phyloP scores from a whole-genome alignment of 2,113 vertebrate species.

The Laticauda colubrina region DNA sequence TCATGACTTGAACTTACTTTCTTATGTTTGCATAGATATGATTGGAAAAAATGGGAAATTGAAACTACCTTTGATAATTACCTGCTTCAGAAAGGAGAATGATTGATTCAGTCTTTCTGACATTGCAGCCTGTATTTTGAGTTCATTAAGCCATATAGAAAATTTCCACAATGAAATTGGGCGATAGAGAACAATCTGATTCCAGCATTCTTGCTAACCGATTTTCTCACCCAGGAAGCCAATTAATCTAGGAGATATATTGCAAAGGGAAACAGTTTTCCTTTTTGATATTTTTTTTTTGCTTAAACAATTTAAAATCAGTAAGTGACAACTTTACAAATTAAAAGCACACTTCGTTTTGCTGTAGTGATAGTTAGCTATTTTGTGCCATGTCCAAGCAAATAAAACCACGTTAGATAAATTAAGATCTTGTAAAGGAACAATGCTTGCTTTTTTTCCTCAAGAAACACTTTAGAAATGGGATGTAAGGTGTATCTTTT shows the following conservation, averaged over 20 bases:
- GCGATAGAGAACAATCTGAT: neutral
- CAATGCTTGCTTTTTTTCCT: neutral
- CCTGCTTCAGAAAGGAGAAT: conserved; percentile 18
- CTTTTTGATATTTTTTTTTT: neutral
- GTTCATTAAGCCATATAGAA: neutral
- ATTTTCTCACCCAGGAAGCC: neutral
- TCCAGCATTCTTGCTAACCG: neutral
- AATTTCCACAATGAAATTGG: neutral
- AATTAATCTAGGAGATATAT: neutral
- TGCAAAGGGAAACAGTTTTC: neutral
- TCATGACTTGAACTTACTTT: neutral
- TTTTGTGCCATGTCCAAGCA: neutral
- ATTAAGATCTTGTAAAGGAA: neutral
- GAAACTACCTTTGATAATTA: neutral
- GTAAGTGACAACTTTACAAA: fast-evolving
- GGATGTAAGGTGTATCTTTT: neutral
- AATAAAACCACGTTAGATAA: neutral
- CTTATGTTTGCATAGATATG: neutral
- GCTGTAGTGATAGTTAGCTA: neutral
- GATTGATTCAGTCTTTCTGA: neutral
- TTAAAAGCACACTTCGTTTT: neutral
- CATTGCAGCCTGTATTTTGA: neutral
- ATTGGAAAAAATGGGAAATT: neutral
- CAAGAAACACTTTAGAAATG: neutral
- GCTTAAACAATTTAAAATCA: neutral